Conservation (phyloP, 2,888 invertebrate genomes). For the Muschampia plurimacula region DNA sequence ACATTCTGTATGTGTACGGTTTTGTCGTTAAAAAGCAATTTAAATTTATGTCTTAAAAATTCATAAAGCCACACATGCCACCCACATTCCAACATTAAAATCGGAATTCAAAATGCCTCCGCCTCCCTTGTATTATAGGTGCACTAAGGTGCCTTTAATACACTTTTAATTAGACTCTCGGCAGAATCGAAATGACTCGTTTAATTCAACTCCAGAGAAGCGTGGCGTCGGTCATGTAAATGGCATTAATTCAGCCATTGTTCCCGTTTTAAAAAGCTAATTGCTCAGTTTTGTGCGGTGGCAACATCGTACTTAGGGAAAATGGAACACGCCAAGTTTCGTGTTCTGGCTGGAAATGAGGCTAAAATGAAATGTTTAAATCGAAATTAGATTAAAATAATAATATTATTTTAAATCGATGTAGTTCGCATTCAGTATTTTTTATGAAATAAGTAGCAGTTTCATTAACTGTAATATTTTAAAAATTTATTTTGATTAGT, state of each 20-base stretch:
- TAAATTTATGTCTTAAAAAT: not conserved
- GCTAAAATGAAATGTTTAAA: slow-evolving; percentile 21
- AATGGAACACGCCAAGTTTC: slow-evolving; percentile 33
- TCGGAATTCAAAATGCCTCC: slow-evolving; percentile 29
- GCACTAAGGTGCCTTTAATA: slow-evolving; percentile 29
- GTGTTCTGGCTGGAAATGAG: slow-evolving; percentile 18
- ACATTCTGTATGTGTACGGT: not conserved
- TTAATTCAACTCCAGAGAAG: slow-evolving; percentile 49
- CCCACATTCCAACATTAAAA: slow-evolving; percentile 35
- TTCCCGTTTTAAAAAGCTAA: slow-evolving; percentile 45
- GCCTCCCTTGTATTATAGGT: slow-evolving; percentile 14
- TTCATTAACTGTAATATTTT: no score
- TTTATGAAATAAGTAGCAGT: not conserved
- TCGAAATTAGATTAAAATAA: slow-evolving; percentile 16
- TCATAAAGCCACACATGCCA: slow-evolving; percentile 23
- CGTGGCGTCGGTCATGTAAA: slow-evolving; percentile 47
- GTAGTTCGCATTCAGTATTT: not conserved
- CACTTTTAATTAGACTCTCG: slow-evolving; percentile 43
- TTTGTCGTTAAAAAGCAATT: not conserved
- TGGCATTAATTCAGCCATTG: slow-evolving; percentile 48
- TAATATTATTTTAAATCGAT: not conserved
- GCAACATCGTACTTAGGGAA: slow-evolving; percentile 40
- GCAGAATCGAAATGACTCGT: slow-evolving; percentile 50
- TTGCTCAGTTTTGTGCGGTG: slow-evolving; percentile 38
- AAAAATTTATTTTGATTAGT: no score